A percentile compares a stretch with the other conserved stretches of the same genome.
Conservation (phyloP, 2,888 invertebrate species). For the Trachelus troglodyta region DNA sequence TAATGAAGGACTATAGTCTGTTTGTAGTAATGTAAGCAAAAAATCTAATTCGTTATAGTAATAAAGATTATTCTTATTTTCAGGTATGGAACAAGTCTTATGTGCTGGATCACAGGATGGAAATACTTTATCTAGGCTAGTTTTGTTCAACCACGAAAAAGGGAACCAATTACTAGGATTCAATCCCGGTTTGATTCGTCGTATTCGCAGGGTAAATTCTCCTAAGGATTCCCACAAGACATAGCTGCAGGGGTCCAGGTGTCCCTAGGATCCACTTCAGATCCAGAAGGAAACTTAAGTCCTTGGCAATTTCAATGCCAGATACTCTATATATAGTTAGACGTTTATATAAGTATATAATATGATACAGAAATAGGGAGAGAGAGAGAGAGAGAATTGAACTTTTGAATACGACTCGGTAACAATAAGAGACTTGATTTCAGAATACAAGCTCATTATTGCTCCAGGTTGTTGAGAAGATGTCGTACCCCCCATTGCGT, state of each 20-base stretch:
- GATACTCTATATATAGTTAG: constrained; percentile 18
- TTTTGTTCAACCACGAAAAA: neutral
- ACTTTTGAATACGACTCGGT: constrained; percentile 6
- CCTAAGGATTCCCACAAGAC: constrained; percentile 33
- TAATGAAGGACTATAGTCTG: neutral
- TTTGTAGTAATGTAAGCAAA: neutral
- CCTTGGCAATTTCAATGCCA: constrained; percentile 21
- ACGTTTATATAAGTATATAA: constrained; percentile 17
- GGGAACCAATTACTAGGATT: neutral
- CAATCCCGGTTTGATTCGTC: neutral
- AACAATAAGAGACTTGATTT: constrained; percentile 59
- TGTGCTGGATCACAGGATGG: neutral
- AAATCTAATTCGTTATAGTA: neutral
- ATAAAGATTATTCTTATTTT: neutral
- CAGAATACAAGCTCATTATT: constrained; percentile 57
- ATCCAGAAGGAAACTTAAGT: constrained; percentile 17
- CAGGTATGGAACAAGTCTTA: neutral
- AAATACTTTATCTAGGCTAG: neutral
- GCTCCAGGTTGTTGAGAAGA: constrained; percentile 28
- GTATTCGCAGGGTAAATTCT: neutral
- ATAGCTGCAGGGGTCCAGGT: constrained; percentile 35
- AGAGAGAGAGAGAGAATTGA: constrained; percentile 25
- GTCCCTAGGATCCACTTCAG: constrained; percentile 20
- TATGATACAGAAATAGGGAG: constrained; percentile 47
- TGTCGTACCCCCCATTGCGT: constrained; percentile 8